phyloP scores from a whole-genome alignment of 2,113 vertebrate genomes.

The Calonectris borealis region DNA sequence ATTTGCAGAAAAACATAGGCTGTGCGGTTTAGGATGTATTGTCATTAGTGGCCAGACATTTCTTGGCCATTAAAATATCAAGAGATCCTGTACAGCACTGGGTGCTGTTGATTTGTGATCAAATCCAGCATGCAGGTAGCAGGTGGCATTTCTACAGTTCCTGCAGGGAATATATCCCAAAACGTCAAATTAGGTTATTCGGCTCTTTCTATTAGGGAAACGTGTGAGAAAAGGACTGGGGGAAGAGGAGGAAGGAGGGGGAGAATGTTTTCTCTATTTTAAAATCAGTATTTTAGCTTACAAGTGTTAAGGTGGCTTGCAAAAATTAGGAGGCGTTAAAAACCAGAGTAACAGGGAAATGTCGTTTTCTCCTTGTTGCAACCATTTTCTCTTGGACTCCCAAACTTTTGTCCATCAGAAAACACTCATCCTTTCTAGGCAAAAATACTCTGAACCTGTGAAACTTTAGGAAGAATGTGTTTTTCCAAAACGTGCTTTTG shows the following conservation, averaged over 20 bases:
- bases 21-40: background rate
- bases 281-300: background rate
- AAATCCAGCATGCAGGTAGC: background rate
- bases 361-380: background rate
- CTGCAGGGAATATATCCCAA: conserved; percentile 30
- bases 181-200: conserved; percentile 2
- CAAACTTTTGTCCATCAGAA: background rate
- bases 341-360: background rate
- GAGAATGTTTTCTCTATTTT: background rate
- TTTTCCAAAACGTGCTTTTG: background rate
- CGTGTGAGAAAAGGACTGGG: background rate
- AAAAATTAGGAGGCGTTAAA: background rate
- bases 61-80: background rate
- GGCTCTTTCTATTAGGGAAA: background rate
- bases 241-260: background rate
- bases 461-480: background rate
- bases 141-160: conserved; percentile 48
- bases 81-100: background rate
- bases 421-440: background rate
- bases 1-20: background rate
- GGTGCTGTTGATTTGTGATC: conserved; percentile 18
- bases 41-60: background rate
- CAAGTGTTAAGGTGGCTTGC: background rate
- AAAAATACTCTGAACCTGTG: background rate
- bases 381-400: background rate